Conservation (phyloP, 2,113 vertebrate genomes). For the Gambusia affinis region DNA sequence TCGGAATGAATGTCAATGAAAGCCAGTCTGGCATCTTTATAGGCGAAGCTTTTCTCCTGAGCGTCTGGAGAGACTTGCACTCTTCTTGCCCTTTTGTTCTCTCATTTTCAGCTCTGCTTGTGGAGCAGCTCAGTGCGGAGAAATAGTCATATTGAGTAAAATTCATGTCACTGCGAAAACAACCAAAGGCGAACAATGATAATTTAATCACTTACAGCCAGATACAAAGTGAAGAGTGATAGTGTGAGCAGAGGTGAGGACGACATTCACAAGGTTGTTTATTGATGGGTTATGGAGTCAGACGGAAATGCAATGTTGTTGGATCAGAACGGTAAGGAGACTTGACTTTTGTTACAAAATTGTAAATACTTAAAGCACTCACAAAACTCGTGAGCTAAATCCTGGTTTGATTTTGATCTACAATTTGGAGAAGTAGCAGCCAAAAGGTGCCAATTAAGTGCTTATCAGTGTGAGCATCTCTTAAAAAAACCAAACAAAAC, state of each 20-base stretch:
- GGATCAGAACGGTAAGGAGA: not conserved
- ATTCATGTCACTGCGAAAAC: not conserved
- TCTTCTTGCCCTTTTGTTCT: constrained; percentile 33
- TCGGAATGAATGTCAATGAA: constrained; percentile 38
- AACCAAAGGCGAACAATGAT: not conserved
- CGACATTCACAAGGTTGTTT: not conserved
- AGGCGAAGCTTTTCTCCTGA: constrained; percentile 19
- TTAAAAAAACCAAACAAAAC: not conserved
- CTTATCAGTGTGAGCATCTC: not conserved
- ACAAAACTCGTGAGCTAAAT: not conserved
- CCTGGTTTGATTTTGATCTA: not conserved
- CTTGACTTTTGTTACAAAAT: not conserved
- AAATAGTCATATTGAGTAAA: not conserved
- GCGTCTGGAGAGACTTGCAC: constrained; percentile 9
- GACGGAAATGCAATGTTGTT: not conserved
- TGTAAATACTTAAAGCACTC: not conserved
- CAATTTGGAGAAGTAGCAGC: not conserved
- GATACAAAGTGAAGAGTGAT: not conserved
- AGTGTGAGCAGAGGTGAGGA: not conserved
- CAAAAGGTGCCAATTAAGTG: not conserved
- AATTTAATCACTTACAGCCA: not conserved
- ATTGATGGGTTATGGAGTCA: not conserved
- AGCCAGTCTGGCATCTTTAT: constrained; percentile 43
- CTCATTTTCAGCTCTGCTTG: constrained; percentile 2
- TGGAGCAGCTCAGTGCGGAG: not conserved